Base-by-base conservation (phyloP, 2,888 invertebrate species). In the Odontocolon sp. region DNA sequence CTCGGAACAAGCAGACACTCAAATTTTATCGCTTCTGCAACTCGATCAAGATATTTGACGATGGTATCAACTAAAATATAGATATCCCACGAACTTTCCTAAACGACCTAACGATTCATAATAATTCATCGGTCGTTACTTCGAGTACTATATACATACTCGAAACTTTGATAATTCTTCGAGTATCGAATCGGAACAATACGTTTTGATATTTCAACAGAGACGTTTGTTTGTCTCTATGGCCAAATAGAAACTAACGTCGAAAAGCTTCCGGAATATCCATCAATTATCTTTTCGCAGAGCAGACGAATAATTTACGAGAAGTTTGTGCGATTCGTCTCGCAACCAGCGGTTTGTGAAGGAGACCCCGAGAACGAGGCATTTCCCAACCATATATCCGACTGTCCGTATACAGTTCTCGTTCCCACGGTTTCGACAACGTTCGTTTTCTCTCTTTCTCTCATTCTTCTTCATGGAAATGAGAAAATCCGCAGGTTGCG, bases 391-490 rank as follows among this genome's bases (percentile, higher is more conserved):
- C 33, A 50, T 76, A 54, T 70, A 59, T 66, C 40, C 59, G 57
- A 57, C 66, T 59, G 52, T 57, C 59, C 64, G 40, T 78, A 45
- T 26, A 28, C 40, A 40, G 63, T 61, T 68, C 68, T 59, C 57
- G 40, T 14, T 36, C 16, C 36, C 61, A 64, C 56, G 52, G 52
- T 36, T 66, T 69, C 57, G 38, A 11, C 50, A 23, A 36, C n/a
- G n/a, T n/a, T n/a, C n/a, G n/a, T n/a, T n/a, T n/a, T n/a, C n/a
- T n/a, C n/a, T n/a, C n/a, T n/a, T n/a, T n/a, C 40, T 11, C 9
- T 5, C 16, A 26, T 52, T 59, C 56, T 67, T 63, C 33, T 74
- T 45, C 76, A 74, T 81, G 80, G 71, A 78, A 81, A 81, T 81
- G 78, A 78, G 78, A 80, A 71, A 80, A 74, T 54, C 77, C 57